These are phyloP conservation scores for Heliothis peltigera DNA, from an alignment of 2,888 invertebrate species.

Conservation along the genomic window DNA sequence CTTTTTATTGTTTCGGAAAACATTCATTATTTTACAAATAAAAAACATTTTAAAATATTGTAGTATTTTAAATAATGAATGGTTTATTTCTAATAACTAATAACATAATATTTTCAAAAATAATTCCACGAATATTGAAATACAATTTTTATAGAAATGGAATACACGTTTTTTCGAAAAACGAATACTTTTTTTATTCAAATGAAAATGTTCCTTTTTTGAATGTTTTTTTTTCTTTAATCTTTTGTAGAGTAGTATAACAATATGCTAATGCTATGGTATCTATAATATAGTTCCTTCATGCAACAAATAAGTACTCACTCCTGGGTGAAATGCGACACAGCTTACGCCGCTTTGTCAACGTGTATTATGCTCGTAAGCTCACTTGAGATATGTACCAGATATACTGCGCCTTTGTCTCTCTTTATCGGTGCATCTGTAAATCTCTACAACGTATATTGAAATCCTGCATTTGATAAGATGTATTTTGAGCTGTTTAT, in stretches of 20 bases:
- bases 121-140: too few relatives aligned
- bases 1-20: not conserved
- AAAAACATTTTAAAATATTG: not conserved
- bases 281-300: conserved; percentile 25
- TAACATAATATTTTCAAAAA: too few relatives aligned
- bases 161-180: too few relatives aligned
- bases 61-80: not conserved
- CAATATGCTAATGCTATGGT: not conserved
- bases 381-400: conserved; percentile 66
- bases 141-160: too few relatives aligned
- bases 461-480: conserved; percentile 12
- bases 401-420: conserved; percentile 58
- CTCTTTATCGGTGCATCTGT: conserved; percentile 53
- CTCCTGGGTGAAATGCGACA: conserved; percentile 59
- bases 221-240: too few relatives aligned
- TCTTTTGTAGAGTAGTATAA: too few relatives aligned
- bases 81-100: too few relatives aligned
- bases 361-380: conserved; percentile 71
- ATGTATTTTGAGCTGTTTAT: not conserved
- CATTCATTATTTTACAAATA: not conserved
- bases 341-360: conserved; percentile 70
- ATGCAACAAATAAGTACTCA: conserved; percentile 66
- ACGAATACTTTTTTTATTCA: too few relatives aligned
- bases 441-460: conserved; percentile 18
- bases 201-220: too few relatives aligned